Evolutionary conservation across 30 jellyfish, hydroid and myxozoan genomes (phyloP).

Genomic region (Turritopsis dohrnii): DNA sequence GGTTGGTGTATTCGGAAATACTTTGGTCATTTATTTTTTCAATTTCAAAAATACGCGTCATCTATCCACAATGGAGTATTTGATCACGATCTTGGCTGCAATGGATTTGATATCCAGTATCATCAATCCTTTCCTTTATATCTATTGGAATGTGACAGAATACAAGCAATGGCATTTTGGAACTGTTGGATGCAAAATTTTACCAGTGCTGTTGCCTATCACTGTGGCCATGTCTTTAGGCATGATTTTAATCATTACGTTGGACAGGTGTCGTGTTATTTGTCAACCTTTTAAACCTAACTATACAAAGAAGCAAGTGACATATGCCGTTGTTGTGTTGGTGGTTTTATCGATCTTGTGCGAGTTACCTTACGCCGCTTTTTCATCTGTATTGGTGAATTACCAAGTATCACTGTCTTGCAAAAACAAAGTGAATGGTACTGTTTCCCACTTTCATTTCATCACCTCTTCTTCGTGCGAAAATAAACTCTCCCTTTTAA

Average conservation of each 20-base stretch:
- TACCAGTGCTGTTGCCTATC: conserved; percentile 40
- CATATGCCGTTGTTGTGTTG: conserved; percentile 8
- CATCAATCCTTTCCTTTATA: conserved; percentile 45
- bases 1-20: conserved; percentile 51
- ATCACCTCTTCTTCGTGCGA: neutral
- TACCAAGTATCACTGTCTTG: neutral
- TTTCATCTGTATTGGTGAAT: conserved; percentile 4
- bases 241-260: conserved; percentile 37
- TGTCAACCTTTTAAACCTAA: conserved; percentile 53
- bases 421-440: neutral
- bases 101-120: conserved; percentile 58
- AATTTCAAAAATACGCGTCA: conserved; percentile 9
- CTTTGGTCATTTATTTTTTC: conserved; percentile 47
- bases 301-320: conserved; percentile 29
- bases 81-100: conserved; percentile 36
- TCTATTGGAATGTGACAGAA: conserved; percentile 41
- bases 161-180: conserved; percentile 66
- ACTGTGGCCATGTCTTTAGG: conserved; percentile 46
- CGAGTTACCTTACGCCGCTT: conserved; percentile 24
- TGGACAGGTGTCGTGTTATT: conserved; percentile 67
- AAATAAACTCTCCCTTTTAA: neutral
- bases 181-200: conserved; percentile 46
- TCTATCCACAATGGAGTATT: conserved; percentile 44
- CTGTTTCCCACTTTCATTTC: neutral
- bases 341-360: conserved; percentile 32